Base-by-base conservation (phyloP, 2,888 invertebrate genomes). In the Coenonympha glycerion region DNA sequence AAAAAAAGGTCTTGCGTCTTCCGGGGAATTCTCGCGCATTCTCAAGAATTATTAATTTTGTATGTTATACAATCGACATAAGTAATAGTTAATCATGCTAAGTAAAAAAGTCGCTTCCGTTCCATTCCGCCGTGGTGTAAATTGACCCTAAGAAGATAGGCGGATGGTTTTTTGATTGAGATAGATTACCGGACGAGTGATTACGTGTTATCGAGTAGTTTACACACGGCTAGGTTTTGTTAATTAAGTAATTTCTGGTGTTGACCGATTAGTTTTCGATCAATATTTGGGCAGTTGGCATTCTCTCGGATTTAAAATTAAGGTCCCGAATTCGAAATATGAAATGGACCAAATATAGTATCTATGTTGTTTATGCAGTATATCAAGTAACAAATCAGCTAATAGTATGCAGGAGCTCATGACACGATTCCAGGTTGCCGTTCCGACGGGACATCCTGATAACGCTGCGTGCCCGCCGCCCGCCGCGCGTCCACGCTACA, bases 371-470 rank as follows among this genome's bases (percentile, higher is more conserved):
- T 33, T 33, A 33, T 9, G 8, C 8, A 33, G 15, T 15, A 33
- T 33, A 33, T 9, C 3, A 16, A 33, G 31, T 15, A 33, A 37
- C 40, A 53, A 26, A 49, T 40, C 18, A 44, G 28, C 21, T 47
- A 30, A 49, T 52, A 42, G 45, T 40, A 36, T 41, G 40, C 37
- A 41, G 39, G 46, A 55, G 59, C 54, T 55, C 58, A 60, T 83
- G 83, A 81, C 82, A 82, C 74, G 68, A 69, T 77, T 80, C 70
- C 80, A 81, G 81, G 83, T 82, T 79, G 76, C 71, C 75, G 73
- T 70, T 74, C 81, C 78, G 77, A 75, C 85, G 85, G 85, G 84
- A 85, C 83, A 79, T 87, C 86, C 86, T 86, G 82, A 84, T 86
- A 79, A 82, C 71, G 68, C 71, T 68, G 74, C 74, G 72, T 75